A percentile compares a stretch with the other conserved stretches of the same genome.
phyloP scores from a whole-genome alignment of 2,113 vertebrate genomes.

The Hemichromis elongatus region DNA sequence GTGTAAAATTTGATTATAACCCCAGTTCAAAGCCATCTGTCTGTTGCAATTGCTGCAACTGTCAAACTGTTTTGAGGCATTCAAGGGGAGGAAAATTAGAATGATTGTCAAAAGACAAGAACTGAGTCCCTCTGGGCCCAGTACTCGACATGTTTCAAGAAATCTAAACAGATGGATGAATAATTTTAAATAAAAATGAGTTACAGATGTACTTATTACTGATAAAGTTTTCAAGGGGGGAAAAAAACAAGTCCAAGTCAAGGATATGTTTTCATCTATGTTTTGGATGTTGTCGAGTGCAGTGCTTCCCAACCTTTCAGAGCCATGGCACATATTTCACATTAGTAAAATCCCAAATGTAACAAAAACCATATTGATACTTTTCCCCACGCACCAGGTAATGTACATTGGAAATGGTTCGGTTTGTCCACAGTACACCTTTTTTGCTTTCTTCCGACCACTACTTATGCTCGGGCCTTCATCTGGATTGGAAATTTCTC shows the following conservation, averaged over 20 bases:
- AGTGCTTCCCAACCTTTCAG: background rate
- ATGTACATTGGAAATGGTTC: no score
- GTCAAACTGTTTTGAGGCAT: background rate
- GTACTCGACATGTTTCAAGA: background rate
- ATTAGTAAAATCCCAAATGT: background rate
- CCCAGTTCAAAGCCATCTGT: slow-evolving; percentile 17
- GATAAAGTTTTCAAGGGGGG: background rate
- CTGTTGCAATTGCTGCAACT: background rate
- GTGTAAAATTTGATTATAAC: background rate
- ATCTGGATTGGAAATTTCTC: no score
- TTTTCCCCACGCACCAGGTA: no score
- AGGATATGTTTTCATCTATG: background rate
- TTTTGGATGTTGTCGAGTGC: background rate
- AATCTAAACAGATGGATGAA: background rate
- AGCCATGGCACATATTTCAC: background rate
- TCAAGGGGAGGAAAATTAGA: background rate
- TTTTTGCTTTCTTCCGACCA: no score
- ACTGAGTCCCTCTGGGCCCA: background rate
- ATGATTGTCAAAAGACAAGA: background rate
- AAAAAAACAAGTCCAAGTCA: background rate
- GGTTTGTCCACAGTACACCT: no score
- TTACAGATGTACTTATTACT: background rate
- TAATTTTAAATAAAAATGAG: background rate
- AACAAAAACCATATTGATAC: background rate
- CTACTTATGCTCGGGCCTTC: no score